Percentiles rank a stretch among this genome's conserved stretches.
These are phyloP conservation scores for Ormyrus pomaceus DNA, from an alignment of 2,888 invertebrate genomes.

Conservation along the genomic window DNA sequence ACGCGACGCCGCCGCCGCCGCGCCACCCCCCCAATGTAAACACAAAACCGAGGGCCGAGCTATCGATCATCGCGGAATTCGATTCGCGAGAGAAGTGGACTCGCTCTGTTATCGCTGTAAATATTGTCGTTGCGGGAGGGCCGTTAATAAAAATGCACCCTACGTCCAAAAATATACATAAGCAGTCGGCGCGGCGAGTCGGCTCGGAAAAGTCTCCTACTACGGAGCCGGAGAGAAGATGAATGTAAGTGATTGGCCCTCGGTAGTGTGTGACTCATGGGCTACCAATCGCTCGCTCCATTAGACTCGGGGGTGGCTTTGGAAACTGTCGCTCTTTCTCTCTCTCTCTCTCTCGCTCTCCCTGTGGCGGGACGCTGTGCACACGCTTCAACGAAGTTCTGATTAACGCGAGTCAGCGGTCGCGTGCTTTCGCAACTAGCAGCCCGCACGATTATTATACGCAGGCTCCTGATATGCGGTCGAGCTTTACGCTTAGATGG, in stretches of 20 bases:
- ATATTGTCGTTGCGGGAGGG: constrained; percentile 36
- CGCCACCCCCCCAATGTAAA: constrained; percentile 21
- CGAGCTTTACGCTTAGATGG: background rate
- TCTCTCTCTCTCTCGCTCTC: background rate
- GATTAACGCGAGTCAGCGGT: constrained; percentile 53
- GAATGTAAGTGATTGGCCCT: constrained; percentile 60
- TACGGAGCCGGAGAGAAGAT: constrained; percentile 33
- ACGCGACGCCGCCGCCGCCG: background rate
- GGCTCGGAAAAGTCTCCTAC: too few relatives aligned
- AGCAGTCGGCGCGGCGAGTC: background rate
- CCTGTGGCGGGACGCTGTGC: background rate
- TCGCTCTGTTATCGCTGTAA: constrained; percentile 35
- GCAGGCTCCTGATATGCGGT: background rate
- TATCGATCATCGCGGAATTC: constrained; percentile 18
- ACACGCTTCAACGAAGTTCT: constrained; percentile 22
- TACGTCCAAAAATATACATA: background rate
- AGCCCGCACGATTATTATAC: constrained; percentile 26
- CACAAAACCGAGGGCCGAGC: background rate
- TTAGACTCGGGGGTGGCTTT: constrained; percentile 21
- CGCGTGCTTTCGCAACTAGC: background rate
- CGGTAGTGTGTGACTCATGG: constrained; percentile 53
- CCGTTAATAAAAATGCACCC: constrained; percentile 44
- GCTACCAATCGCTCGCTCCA: constrained; percentile 59
- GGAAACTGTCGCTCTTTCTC: background rate
- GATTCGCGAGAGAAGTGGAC: background rate